phyloP scores from a whole-genome alignment of 2,797 vertebrate species.

The Mionectes olivaceus region DNA sequence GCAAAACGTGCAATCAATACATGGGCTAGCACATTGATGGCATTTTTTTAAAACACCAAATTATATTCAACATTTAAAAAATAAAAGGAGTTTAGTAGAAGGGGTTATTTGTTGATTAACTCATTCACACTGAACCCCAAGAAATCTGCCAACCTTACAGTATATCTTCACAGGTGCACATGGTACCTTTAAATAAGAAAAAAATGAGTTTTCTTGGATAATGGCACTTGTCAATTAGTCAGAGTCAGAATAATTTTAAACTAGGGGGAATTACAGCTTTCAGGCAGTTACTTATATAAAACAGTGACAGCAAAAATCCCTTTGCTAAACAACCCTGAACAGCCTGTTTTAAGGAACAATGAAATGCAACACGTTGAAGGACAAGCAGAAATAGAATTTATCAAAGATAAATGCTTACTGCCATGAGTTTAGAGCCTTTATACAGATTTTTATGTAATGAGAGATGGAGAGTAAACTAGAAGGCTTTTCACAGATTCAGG shows the following conservation, averaged over 20 bases:
- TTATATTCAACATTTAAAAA: not conserved
- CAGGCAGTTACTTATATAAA: constrained; percentile 47
- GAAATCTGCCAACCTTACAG: not conserved
- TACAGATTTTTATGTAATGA: not conserved
- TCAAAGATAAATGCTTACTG: not conserved
- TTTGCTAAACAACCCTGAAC: constrained; percentile 34
- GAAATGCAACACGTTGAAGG: not conserved
- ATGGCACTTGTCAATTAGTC: constrained; percentile 50
- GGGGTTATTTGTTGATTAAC: not conserved
- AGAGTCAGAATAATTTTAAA: constrained; percentile 13
- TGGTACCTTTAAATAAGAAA: not conserved
- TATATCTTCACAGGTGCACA: not conserved
- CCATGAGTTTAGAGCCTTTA: not conserved
- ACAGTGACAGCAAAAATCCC: constrained; percentile 10
- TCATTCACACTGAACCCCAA: not conserved
- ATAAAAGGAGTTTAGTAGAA: not conserved
- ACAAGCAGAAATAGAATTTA: not conserved
- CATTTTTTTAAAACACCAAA: not conserved
- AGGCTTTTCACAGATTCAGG: not conserved
- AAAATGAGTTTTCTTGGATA: not conserved
- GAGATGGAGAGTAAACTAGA: not conserved
- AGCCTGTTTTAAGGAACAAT: not conserved
- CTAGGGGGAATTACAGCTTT: constrained; percentile 43
- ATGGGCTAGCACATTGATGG: not conserved
- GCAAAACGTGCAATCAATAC: not conserved